phyloP scores from a whole-genome alignment of 1,140 invertebrate genomes.

The Caenorhabditis briggsae region DNA sequence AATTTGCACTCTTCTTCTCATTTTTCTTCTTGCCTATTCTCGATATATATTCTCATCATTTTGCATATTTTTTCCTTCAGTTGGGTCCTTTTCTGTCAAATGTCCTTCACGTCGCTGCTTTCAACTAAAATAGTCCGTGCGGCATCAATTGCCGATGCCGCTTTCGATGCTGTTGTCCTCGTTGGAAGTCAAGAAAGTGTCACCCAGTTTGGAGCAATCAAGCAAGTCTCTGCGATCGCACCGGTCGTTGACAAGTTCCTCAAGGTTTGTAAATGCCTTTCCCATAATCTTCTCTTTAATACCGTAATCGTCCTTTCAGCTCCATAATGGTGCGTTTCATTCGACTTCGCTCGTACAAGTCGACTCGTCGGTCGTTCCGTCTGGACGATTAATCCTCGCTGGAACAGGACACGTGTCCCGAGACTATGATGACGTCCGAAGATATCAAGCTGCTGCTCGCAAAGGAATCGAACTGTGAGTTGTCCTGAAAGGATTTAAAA shows the following conservation, averaged over 20 bases:
- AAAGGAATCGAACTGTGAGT: conserved; percentile 80
- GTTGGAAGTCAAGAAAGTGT: conserved; percentile 41
- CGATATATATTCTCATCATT: neutral
- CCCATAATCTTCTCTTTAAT: neutral
- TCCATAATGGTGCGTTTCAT: conserved; percentile 36
- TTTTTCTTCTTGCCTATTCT: neutral
- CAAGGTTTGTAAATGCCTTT: conserved; percentile 12
- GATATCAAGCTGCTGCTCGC: conserved; percentile 82
- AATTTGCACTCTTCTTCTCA: neutral
- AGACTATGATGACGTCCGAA: conserved; percentile 86
- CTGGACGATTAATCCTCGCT: conserved; percentile 82
- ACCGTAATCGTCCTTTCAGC: conserved; percentile 53
- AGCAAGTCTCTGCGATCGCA: conserved; percentile 37
- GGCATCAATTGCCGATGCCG: conserved; percentile 24
- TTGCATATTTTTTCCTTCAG: neutral
- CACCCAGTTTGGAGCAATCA: conserved; percentile 39
- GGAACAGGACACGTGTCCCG: conserved; percentile 85
- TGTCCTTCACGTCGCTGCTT: conserved; percentile 3
- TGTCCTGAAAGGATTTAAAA: too few species aligned
- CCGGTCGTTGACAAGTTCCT: conserved; percentile 33
- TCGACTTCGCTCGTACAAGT: conserved; percentile 53
- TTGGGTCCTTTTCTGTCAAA: neutral
- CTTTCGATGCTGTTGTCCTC: conserved; percentile 34
- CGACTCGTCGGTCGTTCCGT: conserved; percentile 60
- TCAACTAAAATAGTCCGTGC: conserved; percentile 37